phyloP scores from a whole-genome alignment of 2,797 vertebrate genomes.

The Onychomys torridus region DNA sequence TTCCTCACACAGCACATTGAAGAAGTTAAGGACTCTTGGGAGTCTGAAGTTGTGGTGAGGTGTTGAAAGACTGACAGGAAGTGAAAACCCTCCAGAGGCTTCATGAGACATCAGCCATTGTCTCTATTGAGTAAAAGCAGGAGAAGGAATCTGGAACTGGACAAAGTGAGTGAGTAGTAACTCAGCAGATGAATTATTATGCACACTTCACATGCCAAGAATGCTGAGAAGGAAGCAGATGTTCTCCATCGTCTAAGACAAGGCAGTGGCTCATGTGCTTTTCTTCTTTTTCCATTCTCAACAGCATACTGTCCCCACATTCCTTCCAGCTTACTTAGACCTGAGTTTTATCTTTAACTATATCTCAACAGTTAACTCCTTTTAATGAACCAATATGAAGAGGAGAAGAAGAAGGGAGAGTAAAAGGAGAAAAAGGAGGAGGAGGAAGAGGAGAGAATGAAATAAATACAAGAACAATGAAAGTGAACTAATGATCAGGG shows the following conservation, averaged over 20 bases:
- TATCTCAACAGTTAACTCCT: background rate
- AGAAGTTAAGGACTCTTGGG: background rate
- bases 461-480: background rate
- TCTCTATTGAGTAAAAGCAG: background rate
- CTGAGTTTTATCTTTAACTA: background rate
- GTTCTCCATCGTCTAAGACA: background rate
- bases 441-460: background rate
- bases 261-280: background rate
- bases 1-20: background rate
- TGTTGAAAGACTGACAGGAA: background rate
- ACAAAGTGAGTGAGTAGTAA: background rate
- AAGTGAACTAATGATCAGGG: background rate
- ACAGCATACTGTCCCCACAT: no score
- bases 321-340: background rate
- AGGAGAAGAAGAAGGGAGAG: no score
- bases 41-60: no score
- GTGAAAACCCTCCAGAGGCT: background rate
- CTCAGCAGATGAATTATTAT: background rate
- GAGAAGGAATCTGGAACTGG: background rate
- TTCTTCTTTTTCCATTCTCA: background rate
- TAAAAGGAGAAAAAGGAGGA: background rate
- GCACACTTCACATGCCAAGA: background rate
- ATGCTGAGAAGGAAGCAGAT: background rate
- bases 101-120: background rate
- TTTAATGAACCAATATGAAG: background rate